These are phyloP conservation scores for Mionectes olivaceus DNA, from an alignment of 2,797 vertebrate species.

Conservation along the genomic window DNA sequence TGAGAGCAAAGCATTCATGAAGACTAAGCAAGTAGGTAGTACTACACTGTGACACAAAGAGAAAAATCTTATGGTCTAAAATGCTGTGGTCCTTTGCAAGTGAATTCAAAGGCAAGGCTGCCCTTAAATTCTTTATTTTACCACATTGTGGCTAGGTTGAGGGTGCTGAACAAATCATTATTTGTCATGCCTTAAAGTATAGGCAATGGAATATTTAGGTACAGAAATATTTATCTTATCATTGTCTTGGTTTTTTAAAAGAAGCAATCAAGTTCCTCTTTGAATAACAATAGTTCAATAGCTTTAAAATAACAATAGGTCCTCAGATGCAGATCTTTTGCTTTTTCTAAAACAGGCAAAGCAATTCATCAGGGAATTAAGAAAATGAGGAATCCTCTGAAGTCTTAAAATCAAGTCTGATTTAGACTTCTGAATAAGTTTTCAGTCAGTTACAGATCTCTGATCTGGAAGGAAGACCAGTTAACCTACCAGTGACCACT, in stretches of 20 bases:
- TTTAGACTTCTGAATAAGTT: not conserved
- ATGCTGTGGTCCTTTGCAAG: constrained; percentile 4
- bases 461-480: not conserved
- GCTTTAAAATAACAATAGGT: constrained; percentile 21
- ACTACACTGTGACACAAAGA: constrained; percentile 6
- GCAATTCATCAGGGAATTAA: not conserved
- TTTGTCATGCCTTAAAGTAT: not conserved
- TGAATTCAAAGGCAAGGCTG: constrained; percentile 25
- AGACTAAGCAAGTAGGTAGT: constrained; percentile 34
- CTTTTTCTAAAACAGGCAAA: not conserved
- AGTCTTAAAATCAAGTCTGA: not conserved
- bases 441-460: not conserved
- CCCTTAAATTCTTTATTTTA: not conserved
- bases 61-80: constrained; percentile 14
- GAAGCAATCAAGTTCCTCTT: not conserved
- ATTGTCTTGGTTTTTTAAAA: constrained; percentile 14
- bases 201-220: not conserved
- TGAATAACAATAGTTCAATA: constrained; percentile 8
- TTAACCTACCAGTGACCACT: not conserved
- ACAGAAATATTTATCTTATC: not conserved
- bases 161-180: not conserved
- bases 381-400: constrained; percentile 4
- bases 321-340: not conserved
- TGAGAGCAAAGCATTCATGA: constrained; percentile 37
- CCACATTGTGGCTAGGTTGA: not conserved